Evolutionary conservation across 2,888 invertebrate species (phyloP).

Genomic region (Sthenelais limicola): DNA sequence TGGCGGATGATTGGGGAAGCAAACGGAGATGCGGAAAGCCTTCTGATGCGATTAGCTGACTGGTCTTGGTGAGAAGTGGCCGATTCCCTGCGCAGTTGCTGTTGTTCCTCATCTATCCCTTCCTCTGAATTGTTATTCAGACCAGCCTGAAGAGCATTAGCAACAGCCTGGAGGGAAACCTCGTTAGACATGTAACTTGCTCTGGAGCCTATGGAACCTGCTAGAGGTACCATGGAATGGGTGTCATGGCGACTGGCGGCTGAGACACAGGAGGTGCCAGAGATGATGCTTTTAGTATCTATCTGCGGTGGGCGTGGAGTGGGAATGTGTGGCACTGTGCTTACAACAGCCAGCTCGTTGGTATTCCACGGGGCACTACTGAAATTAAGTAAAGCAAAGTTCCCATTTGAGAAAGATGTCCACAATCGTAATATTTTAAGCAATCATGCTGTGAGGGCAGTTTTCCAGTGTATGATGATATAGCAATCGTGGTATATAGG

Average conservation of each 20-base stretch:
- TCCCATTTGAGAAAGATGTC: no score
- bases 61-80: neutral
- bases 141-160: neutral
- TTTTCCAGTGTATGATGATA: no score
- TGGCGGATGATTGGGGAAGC: slow-evolving; percentile 28
- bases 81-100: no score
- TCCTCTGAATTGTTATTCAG: no score
- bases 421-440: no score
- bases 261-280: slow-evolving; percentile 23
- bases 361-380: no score
- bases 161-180: slow-evolving; percentile 3
- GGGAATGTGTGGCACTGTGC: slow-evolving; percentile 1
- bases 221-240: slow-evolving; percentile 36
- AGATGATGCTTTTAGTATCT: slow-evolving; percentile 32
- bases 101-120: no score
- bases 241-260: slow-evolving; percentile 28
- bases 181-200: slow-evolving; percentile 14
- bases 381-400: no score
- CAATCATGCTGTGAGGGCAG: no score
- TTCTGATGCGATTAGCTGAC: neutral
- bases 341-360: slow-evolving; percentile 26
- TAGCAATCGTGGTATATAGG: no score
- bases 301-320: slow-evolving; percentile 2
- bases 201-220: slow-evolving; percentile 37
- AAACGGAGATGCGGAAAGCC: neutral